These are phyloP conservation scores for Rotaria macrura DNA, from an alignment of 2,888 invertebrate species.

Conservation along the genomic window DNA sequence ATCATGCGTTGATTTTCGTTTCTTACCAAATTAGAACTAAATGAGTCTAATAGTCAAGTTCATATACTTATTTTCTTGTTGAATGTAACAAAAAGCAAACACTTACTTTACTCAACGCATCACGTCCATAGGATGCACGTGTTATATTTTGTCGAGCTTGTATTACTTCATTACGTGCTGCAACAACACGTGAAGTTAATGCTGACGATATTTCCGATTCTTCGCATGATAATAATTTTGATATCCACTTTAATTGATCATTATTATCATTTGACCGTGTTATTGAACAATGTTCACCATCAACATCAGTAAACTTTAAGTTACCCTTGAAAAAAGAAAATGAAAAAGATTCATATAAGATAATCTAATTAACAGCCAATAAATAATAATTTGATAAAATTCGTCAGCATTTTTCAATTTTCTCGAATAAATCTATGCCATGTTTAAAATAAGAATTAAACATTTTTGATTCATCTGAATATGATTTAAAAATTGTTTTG, in stretches of 20 bases:
- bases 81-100: not conserved
- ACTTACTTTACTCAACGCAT: slow-evolving; percentile 74
- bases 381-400: too few species aligned
- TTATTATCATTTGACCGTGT: slow-evolving; percentile 41
- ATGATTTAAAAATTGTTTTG: too few species aligned
- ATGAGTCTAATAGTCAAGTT: not conserved
- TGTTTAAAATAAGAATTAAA: too few species aligned
- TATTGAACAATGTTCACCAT: slow-evolving; percentile 50
- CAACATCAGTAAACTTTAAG: slow-evolving; percentile 55
- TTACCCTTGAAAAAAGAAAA: slow-evolving; percentile 56
- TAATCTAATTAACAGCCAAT: too few species aligned
- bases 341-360: too few species aligned
- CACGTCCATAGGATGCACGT: slow-evolving; percentile 75
- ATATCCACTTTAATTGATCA: slow-evolving; percentile 12
- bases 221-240: slow-evolving; percentile 59
- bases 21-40: not conserved
- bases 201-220: slow-evolving; percentile 62
- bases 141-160: slow-evolving; percentile 73
- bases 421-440: too few species aligned
- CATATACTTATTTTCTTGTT: too few species aligned
- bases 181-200: slow-evolving; percentile 74
- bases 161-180: slow-evolving; percentile 82
- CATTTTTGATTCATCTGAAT: too few species aligned
- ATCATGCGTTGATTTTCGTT: not conserved
- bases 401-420: too few species aligned